These are phyloP conservation scores for Cisticola juncidis DNA, from an alignment of 2,113 vertebrate genomes.

Conservation along the genomic window DNA sequence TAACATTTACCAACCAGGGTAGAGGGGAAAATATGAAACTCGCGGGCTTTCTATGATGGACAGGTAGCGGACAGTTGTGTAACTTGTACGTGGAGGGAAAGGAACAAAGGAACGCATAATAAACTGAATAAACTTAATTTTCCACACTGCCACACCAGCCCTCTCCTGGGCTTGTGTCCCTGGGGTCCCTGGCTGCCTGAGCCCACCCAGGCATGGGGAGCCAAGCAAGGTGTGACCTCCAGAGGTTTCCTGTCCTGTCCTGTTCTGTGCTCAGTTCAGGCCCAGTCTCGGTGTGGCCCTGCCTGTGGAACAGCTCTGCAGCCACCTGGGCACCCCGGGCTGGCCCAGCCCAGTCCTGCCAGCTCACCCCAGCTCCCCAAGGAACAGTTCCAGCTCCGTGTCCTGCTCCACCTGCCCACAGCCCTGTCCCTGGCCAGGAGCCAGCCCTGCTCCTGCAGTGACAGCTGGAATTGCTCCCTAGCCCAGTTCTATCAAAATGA, in stretches of 20 bases:
- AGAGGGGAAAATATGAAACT: no score
- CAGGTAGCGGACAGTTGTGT: no score
- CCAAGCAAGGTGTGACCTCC: background rate
- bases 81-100: no score
- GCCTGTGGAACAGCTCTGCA: background rate
- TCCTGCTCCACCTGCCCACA: background rate
- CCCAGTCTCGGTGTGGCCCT: background rate
- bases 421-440: background rate
- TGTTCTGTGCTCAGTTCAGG: background rate
- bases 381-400: background rate
- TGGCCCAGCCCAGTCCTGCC: background rate
- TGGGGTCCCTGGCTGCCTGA: background rate
- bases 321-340: background rate
- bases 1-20: no score
- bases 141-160: no score
- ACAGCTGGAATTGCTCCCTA: background rate
- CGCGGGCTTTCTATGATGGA: no score
- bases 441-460: background rate
- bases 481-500: constrained; percentile 46
- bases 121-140: no score
- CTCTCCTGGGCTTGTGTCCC: background rate
- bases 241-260: background rate
- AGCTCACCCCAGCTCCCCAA: background rate
- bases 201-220: background rate
- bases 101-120: no score